phyloP scores from a whole-genome alignment of 1,140 invertebrate species.

The Lepidurus apus region DNA sequence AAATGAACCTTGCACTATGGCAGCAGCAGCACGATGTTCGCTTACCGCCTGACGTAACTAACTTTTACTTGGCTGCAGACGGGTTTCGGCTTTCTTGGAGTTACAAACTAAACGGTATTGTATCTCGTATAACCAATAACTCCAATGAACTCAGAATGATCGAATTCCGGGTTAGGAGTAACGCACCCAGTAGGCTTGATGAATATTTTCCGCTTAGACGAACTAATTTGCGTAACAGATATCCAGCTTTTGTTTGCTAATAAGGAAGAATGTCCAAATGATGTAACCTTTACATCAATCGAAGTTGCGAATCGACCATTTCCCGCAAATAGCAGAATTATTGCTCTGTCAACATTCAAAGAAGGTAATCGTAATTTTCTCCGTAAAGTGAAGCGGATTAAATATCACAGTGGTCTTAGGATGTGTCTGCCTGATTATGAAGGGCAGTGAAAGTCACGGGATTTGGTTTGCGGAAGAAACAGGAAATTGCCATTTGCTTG shows the following conservation, averaged over 20 bases:
- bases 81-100: constrained; percentile 31
- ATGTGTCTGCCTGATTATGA: background rate
- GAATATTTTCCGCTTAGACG: constrained; percentile 23
- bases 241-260: background rate
- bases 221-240: background rate
- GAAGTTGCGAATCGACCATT: background rate
- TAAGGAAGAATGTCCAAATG: background rate
- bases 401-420: background rate
- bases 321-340: background rate
- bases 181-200: constrained; percentile 30
- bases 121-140: background rate
- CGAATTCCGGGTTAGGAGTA: background rate
- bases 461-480: background rate
- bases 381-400: background rate
- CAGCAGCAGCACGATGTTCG: constrained; percentile 23
- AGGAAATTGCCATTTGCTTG: constrained; percentile 10
- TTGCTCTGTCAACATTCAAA: background rate
- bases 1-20: constrained; percentile 1
- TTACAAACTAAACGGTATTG: constrained; percentile 27
- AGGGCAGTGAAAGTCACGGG: constrained; percentile 10
- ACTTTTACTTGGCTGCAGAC: constrained; percentile 30
- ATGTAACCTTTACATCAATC: background rate
- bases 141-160: background rate
- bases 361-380: background rate
- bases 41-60: constrained; percentile 25